Evolutionary conservation across 1,140 invertebrate genomes (phyloP).

Genomic region (Mactra quadrangularis): DNA sequence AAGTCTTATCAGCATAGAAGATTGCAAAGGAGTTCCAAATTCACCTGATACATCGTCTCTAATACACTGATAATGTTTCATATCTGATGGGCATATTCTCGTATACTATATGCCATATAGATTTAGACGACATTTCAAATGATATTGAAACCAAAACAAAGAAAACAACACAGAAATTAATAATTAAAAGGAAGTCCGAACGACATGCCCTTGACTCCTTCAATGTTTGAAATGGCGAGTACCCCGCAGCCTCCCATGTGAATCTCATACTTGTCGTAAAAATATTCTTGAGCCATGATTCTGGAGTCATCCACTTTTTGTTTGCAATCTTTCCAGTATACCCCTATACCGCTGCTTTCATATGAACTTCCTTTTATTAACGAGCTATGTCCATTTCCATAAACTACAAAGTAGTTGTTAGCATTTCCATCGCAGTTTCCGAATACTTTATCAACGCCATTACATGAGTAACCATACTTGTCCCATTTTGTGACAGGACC

Average conservation of each 20-base stretch:
- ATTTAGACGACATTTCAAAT: too few species aligned
- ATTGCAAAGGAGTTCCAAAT: too few species aligned
- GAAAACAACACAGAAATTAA: too few species aligned
- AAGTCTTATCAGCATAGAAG: too few species aligned
- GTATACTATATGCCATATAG: too few species aligned
- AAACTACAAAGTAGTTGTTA: background rate
- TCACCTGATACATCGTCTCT: too few species aligned
- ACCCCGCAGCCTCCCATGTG: constrained; percentile 6
- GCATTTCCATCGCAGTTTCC: background rate
- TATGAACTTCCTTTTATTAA: background rate
- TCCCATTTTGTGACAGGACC: background rate
- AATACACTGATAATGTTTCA: too few species aligned
- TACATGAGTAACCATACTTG: background rate
- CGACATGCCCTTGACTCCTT: background rate
- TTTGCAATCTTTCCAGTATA: background rate
- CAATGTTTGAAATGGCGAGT: background rate
- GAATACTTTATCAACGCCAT: background rate
- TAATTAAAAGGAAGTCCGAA: background rate
- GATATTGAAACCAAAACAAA: too few species aligned
- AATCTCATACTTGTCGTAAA: background rate
- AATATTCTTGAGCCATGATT: background rate
- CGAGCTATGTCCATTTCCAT: background rate
- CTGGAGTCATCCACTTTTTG: background rate
- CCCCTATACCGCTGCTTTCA: background rate
- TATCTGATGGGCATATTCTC: too few species aligned